Percentiles rank a stretch among this genome's conserved stretches.
phyloP scores from a whole-genome alignment of 2,113 vertebrate species.

The Ahaetulla prasina region DNA sequence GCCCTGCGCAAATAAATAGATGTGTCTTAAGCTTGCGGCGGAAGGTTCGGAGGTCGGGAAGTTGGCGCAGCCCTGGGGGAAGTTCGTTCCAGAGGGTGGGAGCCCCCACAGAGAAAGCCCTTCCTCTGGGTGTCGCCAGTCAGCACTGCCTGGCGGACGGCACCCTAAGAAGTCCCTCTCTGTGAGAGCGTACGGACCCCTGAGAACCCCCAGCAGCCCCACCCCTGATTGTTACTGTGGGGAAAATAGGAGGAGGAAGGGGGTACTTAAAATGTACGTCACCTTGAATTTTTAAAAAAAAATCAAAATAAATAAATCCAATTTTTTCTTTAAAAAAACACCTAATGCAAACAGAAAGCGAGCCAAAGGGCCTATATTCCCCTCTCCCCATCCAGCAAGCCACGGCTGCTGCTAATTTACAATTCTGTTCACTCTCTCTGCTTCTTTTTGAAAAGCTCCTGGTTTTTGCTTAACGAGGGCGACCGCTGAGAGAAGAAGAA shows the following conservation, averaged over 20 bases:
- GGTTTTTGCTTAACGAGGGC: slow-evolving; percentile 39
- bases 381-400: slow-evolving; percentile 46
- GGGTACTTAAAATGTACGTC: background rate
- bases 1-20: too few species aligned
- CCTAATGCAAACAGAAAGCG: background rate
- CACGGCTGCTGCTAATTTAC: slow-evolving; percentile 52
- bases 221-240: background rate
- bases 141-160: too few species aligned
- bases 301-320: slow-evolving; percentile 13
- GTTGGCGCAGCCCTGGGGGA: too few species aligned
- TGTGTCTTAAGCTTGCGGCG: too few species aligned
- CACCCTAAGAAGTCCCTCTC: too few species aligned
- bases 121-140: too few species aligned
- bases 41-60: too few species aligned
- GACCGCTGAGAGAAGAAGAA: slow-evolving; percentile 25
- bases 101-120: too few species aligned
- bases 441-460: slow-evolving; percentile 46
- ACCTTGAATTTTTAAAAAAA: background rate
- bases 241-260: background rate
- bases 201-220: too few species aligned
- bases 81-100: too few species aligned
- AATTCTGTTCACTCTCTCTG: slow-evolving; percentile 39
- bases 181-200: too few species aligned
- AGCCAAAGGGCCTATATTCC: background rate
- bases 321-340: slow-evolving; percentile 20